Evolutionary conservation across 2,113 vertebrate species (phyloP), one percentile per base, ranked within the genome.

Genomic region (Albula glossodonta): DNA sequence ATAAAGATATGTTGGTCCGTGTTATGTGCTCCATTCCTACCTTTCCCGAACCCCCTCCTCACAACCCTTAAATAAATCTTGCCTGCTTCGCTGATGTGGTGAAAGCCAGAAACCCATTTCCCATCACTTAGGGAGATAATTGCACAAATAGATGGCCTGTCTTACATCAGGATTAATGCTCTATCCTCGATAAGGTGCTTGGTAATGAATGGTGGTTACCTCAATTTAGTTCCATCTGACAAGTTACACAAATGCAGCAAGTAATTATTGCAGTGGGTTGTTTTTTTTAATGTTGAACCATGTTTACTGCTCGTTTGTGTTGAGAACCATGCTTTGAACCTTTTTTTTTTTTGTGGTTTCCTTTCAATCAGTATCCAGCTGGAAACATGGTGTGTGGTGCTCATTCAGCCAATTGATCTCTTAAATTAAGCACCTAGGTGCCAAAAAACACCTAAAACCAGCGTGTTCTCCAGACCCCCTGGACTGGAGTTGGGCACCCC

Each of bases 121-220:
- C 22, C 22, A 17, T 56, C 81, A 41, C 13, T 82, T 82, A 81
- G n/a, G 81, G 41, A 5, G 25, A 57, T 60, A 82, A 82, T 82
- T 57, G 81, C 25, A n/a, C 51, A 48, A 31, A 60, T 60, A 82
- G 53, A 82, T 60, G 57, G 81, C 81, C 51, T 82, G 81, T 60
- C n/a, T 82, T 56, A 12, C n/a, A 11, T 41, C 3, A 22, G n/a
- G 31, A 31, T 82, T 56, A 7, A 25, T 13, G 25, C 53, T 82
- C 51, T 82, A 17, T 8, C 51, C 10, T 15, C 25, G 19, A 4
- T 79, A 56, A 41, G 15, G 53, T 82, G 25, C 25, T n/a, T 1
- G 31, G 19, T 57, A 31, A 60, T 82, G 60, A 82, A 17, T 15
- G 7, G 22, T 25, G 52, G 11, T 25, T 82, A n/a, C 31, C n/a